Evolutionary conservation across 2,797 vertebrate species (phyloP), one percentile per base, ranked within the genome.

Genomic region (Melanotaenia pygmaea): DNA sequence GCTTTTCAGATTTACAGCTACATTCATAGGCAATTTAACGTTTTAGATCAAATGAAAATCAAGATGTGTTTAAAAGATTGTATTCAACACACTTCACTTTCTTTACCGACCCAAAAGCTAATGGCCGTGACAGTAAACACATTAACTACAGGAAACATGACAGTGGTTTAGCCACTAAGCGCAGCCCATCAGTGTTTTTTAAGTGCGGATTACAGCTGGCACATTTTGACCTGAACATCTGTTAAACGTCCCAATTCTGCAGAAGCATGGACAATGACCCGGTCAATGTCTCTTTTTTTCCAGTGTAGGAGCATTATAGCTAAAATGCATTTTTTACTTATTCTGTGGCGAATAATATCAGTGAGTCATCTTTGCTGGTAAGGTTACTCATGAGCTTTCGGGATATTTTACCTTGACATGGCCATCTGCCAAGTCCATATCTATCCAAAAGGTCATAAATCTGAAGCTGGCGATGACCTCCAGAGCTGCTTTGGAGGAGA

Each of bases 161-260:
- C 20, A 59, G 67, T 62, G 75, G 74, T 88, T 88, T 89, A 80
- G 72, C 74, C 67, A 53, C 63, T 66, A 68, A 79, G 74, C 59
- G 61, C 53, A 68, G 24, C 58, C 59, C 70, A 76, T 76, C 64
- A 65, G 62, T 77, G 57, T 78, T 80, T 80, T 88, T 81, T 61
- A 82, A 78, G 65, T 35, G 62, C 64, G 7, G 87, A 88, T 90
- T 90, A 89, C 47, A 76, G 60, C 70, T 10, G 32, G 51, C 30
- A 61, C 73, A 68, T 75, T 70, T 82, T 85, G 78, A 68, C 82
- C 47, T 12, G 63, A 79, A 72, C 83, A 84, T 79, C 82, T 86
- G 81, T 68, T 81, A 60, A 77, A 87, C 65, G 68, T 80, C 67
- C 75, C 76, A 59, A 76, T 77, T 89, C 82, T 84, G 70, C 59